Evolutionary conservation across 1,140 invertebrate genomes (phyloP), one percentile per base, ranked within the genome.

Genomic region (Scaptomyza hsui): DNA sequence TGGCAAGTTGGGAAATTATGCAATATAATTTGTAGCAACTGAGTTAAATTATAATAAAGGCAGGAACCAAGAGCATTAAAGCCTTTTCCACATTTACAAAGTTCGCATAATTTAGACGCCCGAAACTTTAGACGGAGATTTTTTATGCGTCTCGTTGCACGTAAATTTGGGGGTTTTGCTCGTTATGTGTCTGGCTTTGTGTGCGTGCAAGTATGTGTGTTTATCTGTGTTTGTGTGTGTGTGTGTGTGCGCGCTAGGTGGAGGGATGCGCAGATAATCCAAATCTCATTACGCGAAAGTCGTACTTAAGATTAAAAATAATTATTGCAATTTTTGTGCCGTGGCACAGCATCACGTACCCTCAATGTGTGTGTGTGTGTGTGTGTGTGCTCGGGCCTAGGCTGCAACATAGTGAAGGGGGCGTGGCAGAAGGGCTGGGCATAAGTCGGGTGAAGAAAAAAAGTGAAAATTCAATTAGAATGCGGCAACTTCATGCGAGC

Each of bases 221-320:
- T n/a, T 44, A 18, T 42, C 42, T 56, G 42, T 48, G 21, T 48
- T 15, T 44, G 15, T 44, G 26, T 42, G 51, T 56, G 42, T 48
- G 21, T 48, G 52, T 41, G 52, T 56, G 29, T 12, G 53, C 29
- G 45, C 32, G 35, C 21, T 19, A 26, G 39, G 16, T 35, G 26
- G 41, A 62, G 47, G 53, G 57, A 53, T 75, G 75, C 61, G 48
- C 52, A 78, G 82, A 89, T 88, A 83, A 88, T 89, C 83, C 82
- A 88, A 88, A 88, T 88, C 83, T 88, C 82, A 89, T 88, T 88
- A 88, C 82, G 75, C 72, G 75, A 72, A 89, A 88, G 78, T 88
- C 83, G 83, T 89, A 88, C 82, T 88, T 88, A 89, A 88, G 82
- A 88, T 89, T 88, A 88, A 88, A 88, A 88, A 88, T 88, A 88